phyloP scores from a whole-genome alignment of 1,140 invertebrate species.

The Ylistrum balloti region DNA sequence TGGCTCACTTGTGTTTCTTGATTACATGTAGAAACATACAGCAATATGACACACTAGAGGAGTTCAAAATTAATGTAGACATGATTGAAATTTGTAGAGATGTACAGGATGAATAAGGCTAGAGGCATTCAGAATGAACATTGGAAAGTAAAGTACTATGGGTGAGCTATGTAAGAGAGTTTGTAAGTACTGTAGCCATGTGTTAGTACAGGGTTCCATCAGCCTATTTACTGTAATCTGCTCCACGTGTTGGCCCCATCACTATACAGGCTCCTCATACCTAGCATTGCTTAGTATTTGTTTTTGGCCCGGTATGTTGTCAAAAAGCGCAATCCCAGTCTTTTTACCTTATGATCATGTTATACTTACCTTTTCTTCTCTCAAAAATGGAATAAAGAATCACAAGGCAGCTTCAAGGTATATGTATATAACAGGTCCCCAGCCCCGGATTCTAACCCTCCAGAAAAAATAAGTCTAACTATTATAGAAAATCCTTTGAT shows the following conservation, averaged over 20 bases:
- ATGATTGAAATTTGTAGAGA: not conserved
- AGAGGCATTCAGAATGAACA: not conserved
- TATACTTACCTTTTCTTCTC: no score
- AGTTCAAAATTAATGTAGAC: no score
- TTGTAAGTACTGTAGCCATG: not conserved
- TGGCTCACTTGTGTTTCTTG: no score
- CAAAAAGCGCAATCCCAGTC: not conserved
- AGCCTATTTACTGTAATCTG: not conserved
- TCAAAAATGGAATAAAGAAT: no score
- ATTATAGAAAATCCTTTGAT: no score
- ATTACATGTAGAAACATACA: no score
- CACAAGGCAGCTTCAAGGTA: no score
- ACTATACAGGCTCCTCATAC: not conserved
- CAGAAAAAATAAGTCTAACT: no score
- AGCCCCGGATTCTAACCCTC: no score
- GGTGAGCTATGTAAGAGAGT: no score
- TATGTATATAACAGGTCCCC: no score
- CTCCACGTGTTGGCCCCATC: not conserved
- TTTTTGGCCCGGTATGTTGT: constrained; percentile 17
- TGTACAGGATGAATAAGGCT: not conserved
- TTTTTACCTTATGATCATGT: not conserved
- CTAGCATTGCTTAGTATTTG: not conserved
- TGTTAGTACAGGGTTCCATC: not conserved
- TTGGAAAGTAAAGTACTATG: not conserved
- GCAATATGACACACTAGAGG: no score